Evolutionary conservation across 2,797 vertebrate genomes (phyloP), one percentile per base, ranked within the genome.

Genomic region (Petrocephalus sullivani): DNA sequence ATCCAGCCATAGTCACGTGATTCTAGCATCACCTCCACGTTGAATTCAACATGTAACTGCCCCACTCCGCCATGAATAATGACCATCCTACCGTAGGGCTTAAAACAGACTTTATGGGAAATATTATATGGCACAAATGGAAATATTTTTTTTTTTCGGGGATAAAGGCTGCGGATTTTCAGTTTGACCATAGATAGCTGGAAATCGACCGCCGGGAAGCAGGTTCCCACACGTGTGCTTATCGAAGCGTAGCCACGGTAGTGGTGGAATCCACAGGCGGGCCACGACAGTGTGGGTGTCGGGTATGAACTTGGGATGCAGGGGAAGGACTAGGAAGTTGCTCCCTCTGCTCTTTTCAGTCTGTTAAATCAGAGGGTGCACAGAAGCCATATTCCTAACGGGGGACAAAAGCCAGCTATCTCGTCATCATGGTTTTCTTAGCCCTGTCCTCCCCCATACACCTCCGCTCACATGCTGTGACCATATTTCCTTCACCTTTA

Each of bases 361-460:
- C 19, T 82, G 46, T 82, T 82, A 82, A 53, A 82, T 21, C 78
- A 89, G 46, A 91, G 90, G 91, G 89, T 88, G 90, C 87, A 51
- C 87, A 88, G 87, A 95, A 94, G 91, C 91, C 92, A 92, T 92
- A 92, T 88, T 71, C 56, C 87, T 56, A 82, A 91, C 87, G 88
- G 58, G 49, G 37, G 53, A 53, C 9, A 3, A 82, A 87, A 56
- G 14, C n/a, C 21, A 4, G 8, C 9, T 58, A 19, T 87, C 78
- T 67, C 12, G 57, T 10, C 49, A 51, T 37, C 87, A n/a, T 51
- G 89, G 67, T 87, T 5, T 19, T 19, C 14, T 16, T 37, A 87
- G 83, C 88, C 19, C 81, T 87, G 89, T 28, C 53, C 6, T n/a
- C 58, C 60, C 54, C 49, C 51, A 81, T 54, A 90, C 21, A 53